Evolutionary conservation across 2,797 vertebrate genomes (phyloP).

Genomic region (Enteromius thamalakanensis): DNA sequence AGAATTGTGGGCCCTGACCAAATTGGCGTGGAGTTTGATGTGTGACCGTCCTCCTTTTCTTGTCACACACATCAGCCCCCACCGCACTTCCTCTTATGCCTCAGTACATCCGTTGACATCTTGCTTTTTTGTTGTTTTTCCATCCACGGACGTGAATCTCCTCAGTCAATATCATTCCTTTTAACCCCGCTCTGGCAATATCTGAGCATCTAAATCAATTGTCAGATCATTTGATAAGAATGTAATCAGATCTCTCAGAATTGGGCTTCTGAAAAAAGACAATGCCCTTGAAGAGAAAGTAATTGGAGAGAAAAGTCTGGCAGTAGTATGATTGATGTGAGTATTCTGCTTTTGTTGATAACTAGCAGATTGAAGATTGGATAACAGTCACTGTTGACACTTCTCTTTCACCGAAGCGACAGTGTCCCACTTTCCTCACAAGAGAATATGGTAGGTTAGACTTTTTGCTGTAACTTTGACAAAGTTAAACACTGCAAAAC

Average conservation of each 20-base stretch:
- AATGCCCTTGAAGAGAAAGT: slow-evolving; percentile 53
- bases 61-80: slow-evolving; percentile 29
- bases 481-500: neutral
- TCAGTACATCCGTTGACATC: slow-evolving; percentile 40
- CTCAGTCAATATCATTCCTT: slow-evolving; percentile 37
- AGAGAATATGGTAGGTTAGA: neutral
- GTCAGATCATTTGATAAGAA: slow-evolving; percentile 56
- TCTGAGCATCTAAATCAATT: slow-evolving; percentile 44
- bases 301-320: slow-evolving; percentile 31
- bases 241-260: slow-evolving; percentile 56
- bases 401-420: slow-evolving; percentile 29
- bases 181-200: slow-evolving; percentile 37
- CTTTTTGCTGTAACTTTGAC: slow-evolving; percentile 27
- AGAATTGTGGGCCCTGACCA: slow-evolving; percentile 26
- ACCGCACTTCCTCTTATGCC: slow-evolving; percentile 15
- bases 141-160: slow-evolving; percentile 25
- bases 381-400: slow-evolving; percentile 37
- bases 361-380: slow-evolving; percentile 42
- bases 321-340: slow-evolving; percentile 40
- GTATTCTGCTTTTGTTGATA: slow-evolving; percentile 42
- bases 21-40: slow-evolving; percentile 41
- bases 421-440: slow-evolving; percentile 12
- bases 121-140: slow-evolving; percentile 34
- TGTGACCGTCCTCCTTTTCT: slow-evolving; percentile 42
- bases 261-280: slow-evolving; percentile 41